Conservation (phyloP, 2,888 invertebrate species). For the Eretmocerus hayati region DNA sequence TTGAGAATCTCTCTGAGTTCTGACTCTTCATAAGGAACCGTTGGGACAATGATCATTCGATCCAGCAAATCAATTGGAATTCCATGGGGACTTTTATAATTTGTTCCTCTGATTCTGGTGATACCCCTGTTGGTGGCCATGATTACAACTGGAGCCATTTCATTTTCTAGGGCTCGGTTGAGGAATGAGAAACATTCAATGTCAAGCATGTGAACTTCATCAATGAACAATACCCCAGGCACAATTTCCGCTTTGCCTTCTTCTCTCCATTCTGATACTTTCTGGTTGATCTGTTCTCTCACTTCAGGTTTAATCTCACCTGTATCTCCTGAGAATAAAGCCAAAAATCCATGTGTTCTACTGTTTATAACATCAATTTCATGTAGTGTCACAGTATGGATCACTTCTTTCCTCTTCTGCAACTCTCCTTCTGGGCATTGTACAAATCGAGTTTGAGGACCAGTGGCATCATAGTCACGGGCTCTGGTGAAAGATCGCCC, state of each 20-base stretch:
- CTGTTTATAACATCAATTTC: conserved; percentile 99
- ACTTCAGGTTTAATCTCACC: conserved; percentile 98
- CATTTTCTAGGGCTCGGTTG: conserved; percentile 93
- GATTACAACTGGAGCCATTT: conserved; percentile 95
- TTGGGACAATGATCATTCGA: conserved; percentile 90
- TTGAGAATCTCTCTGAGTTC: conserved; percentile 89
- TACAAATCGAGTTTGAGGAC: conserved; percentile 80
- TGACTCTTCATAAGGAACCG: conserved; percentile 77
- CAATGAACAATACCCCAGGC: conserved; percentile 94
- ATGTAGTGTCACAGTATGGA: conserved; percentile 97
- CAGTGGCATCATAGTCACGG: conserved; percentile 94
- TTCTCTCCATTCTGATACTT: conserved; percentile 97
- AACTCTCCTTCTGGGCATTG: conserved; percentile 98
- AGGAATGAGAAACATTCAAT: conserved; percentile 98
- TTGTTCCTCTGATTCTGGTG: conserved; percentile 90
- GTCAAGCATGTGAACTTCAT: conserved; percentile 98
- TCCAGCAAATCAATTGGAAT: conserved; percentile 95
- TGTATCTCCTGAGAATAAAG: conserved; percentile 97
- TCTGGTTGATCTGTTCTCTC: conserved; percentile 94
- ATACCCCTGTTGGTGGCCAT: conserved; percentile 98
- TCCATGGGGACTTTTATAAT: conserved; percentile 91
- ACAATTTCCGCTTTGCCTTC: conserved; percentile 99
- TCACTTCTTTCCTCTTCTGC: conserved; percentile 95
- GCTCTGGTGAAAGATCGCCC: conserved; percentile 95
- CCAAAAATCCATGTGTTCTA: conserved; percentile 93